phyloP scores from a whole-genome alignment of 1,140 invertebrate genomes.

The Pissodes strobi region DNA sequence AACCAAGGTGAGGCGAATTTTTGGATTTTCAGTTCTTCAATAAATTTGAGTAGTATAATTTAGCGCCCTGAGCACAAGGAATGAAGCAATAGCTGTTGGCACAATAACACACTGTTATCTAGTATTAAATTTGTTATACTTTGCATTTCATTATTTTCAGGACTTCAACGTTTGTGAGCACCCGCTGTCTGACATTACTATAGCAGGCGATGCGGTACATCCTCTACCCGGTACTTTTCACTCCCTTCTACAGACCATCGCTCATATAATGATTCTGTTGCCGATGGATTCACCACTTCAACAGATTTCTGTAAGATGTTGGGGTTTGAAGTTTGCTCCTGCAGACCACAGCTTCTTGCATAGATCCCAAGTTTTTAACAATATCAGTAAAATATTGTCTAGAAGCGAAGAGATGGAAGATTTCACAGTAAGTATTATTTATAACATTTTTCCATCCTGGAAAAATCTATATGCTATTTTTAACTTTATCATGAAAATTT shows the following conservation, averaged over 20 bases:
- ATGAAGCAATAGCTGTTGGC: no score
- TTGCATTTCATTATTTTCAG: slow-evolving; percentile 23
- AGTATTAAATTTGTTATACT: neutral
- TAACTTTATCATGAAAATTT: no score
- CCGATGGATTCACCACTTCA: slow-evolving; percentile 85
- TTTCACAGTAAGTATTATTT: slow-evolving; percentile 47
- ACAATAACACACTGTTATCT: no score
- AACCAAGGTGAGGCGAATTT: no score
- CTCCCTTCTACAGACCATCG: slow-evolving; percentile 85
- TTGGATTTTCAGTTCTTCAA: no score
- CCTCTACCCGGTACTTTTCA: slow-evolving; percentile 85
- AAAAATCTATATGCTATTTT: no score
- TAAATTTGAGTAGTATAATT: no score
- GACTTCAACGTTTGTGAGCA: slow-evolving; percentile 73
- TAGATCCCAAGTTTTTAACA: slow-evolving; percentile 91
- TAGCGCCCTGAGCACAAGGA: no score
- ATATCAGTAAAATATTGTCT: slow-evolving; percentile 94
- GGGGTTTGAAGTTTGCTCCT: slow-evolving; percentile 86
- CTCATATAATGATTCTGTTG: slow-evolving; percentile 88
- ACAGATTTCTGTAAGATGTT: slow-evolving; percentile 91
- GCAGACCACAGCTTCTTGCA: slow-evolving; percentile 94
- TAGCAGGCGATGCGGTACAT: slow-evolving; percentile 79
- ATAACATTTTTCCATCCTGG: no score
- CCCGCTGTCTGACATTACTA: slow-evolving; percentile 77
- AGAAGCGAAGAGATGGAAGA: slow-evolving; percentile 81